Conservation (phyloP, 2,888 invertebrate species). For the Chloroclystis v-ata region DNA sequence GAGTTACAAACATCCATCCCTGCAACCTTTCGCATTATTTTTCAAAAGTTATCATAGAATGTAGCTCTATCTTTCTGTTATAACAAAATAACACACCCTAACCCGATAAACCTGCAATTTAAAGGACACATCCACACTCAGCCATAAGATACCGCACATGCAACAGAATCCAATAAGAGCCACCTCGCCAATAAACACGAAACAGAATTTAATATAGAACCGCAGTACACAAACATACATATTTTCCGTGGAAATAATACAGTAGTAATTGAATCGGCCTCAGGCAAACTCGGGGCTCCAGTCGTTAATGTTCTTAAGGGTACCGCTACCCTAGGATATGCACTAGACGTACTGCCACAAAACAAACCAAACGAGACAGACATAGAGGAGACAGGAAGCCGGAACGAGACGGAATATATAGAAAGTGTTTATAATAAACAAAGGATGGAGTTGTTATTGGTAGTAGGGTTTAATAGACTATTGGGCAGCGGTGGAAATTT, state of each 20-base stretch:
- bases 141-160: too few species aligned
- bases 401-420: conserved; percentile 40
- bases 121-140: not conserved
- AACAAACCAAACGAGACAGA: conserved; percentile 54
- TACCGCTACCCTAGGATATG: conserved; percentile 43
- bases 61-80: not conserved
- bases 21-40: too few species aligned
- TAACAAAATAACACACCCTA: not conserved
- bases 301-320: conserved; percentile 75
- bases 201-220: conserved; percentile 59
- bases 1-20: too few species aligned
- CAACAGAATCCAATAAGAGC: conserved; percentile 31
- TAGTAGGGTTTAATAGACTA: conserved; percentile 49
- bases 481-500: conserved; percentile 59
- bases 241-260: conserved; percentile 75
- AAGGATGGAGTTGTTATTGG: conserved; percentile 75
- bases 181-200: conserved; percentile 33
- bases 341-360: conserved; percentile 67
- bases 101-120: conserved; percentile 6
- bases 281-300: conserved; percentile 68
- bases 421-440: conserved; percentile 77
- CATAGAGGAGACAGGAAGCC: conserved; percentile 33
- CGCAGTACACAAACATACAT: conserved; percentile 70
- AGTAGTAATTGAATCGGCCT: conserved; percentile 78
- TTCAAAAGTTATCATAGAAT: too few species aligned